phyloP scores from a whole-genome alignment of 2,888 invertebrate species.

The Oxyscelio sp. region DNA sequence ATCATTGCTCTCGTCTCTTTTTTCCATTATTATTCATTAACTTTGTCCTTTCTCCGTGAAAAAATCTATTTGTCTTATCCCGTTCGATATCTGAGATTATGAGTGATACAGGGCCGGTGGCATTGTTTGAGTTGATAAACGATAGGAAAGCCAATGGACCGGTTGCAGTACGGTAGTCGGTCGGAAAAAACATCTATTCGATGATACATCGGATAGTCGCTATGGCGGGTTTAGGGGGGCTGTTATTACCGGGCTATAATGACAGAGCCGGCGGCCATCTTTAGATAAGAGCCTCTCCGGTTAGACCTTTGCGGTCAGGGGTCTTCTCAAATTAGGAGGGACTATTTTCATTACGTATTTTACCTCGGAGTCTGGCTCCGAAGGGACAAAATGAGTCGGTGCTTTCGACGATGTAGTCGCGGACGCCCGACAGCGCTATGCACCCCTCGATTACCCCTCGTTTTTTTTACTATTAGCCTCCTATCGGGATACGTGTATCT shows the following conservation, averaged over 20 bases:
- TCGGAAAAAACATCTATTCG: slow-evolving; percentile 50
- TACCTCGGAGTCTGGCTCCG: slow-evolving; percentile 58
- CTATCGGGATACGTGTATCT: slow-evolving; percentile 56
- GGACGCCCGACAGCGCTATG: neutral
- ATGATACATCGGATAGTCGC: slow-evolving; percentile 67
- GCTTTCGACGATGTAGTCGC: slow-evolving; percentile 19
- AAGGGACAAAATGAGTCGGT: slow-evolving; percentile 50
- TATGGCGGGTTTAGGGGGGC: too few species aligned
- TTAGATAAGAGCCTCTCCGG: slow-evolving; percentile 80
- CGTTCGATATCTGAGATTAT: slow-evolving; percentile 59
- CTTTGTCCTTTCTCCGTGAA: neutral
- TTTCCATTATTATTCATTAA: slow-evolving; percentile 63
- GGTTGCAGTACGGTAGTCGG: slow-evolving; percentile 61
- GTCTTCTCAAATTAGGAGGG: slow-evolving; percentile 84
- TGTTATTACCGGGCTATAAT: slow-evolving; percentile 84
- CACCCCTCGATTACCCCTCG: slow-evolving; percentile 59
- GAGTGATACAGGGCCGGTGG: slow-evolving; percentile 40
- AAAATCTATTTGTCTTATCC: slow-evolving; percentile 67
- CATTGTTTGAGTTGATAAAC: slow-evolving; percentile 81
- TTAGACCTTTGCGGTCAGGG: slow-evolving; percentile 82
- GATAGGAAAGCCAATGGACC: slow-evolving; percentile 75
- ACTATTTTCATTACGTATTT: slow-evolving; percentile 85
- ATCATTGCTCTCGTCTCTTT: slow-evolving; percentile 15
- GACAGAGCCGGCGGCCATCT: slow-evolving; percentile 82
- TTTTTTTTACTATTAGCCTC: slow-evolving; percentile 56